A percentile compares a stretch with the other conserved stretches of the same genome.
Conservation (phyloP, 2,113 vertebrate species). For the Copsychus sechellarum region DNA sequence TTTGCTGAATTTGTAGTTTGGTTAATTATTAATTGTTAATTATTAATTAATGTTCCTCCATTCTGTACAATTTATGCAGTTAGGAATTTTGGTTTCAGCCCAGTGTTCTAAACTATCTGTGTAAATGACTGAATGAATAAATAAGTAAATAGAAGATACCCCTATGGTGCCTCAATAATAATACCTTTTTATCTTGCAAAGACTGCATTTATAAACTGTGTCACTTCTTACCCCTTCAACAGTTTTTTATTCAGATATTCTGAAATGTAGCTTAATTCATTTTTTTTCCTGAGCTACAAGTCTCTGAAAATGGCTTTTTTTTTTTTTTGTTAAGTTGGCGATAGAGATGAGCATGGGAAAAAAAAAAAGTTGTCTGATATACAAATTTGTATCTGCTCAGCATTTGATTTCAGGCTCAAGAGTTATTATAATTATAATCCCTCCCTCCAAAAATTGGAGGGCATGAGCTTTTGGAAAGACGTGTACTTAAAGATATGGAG, state of each 20-base stretch:
- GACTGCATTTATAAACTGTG: constrained; percentile 42
- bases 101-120: neutral
- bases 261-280: constrained; percentile 5
- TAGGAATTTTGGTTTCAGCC: constrained; percentile 17
- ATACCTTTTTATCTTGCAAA: constrained; percentile 29
- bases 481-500: neutral
- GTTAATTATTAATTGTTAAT: too few relatives aligned
- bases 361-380: neutral
- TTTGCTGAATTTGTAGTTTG: neutral
- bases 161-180: neutral
- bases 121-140: constrained; percentile 52
- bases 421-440: neutral
- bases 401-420: neutral
- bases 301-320: neutral
- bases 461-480: neutral
- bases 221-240: constrained; percentile 20
- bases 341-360: neutral
- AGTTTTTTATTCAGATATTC: constrained; percentile 24
- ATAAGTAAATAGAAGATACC: neutral
- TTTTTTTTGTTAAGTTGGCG: neutral
- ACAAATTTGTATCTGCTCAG: neutral
- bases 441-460: neutral
- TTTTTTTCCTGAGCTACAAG: neutral
- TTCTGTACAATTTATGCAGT: neutral
- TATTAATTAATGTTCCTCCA: constrained; percentile 6